Percentiles rank a stretch among this genome's conserved stretches.
These are phyloP conservation scores for Ips typographus DNA, from an alignment of 1,140 invertebrate genomes.

Conservation along the genomic window DNA sequence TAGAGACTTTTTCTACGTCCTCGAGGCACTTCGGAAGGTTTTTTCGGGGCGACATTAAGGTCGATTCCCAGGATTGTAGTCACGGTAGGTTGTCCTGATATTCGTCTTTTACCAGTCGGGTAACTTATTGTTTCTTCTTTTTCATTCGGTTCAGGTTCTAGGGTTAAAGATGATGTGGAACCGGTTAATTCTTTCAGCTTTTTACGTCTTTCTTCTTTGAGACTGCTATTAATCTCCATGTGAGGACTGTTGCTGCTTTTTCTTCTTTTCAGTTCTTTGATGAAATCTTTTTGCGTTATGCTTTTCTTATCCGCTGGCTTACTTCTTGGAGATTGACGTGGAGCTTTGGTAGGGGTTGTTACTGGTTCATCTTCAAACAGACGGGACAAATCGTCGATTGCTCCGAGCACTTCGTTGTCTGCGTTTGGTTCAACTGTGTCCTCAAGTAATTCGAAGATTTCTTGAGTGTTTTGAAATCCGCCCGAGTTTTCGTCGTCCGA, in stretches of 20 bases:
- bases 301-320: constrained; percentile 6
- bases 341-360: neutral
- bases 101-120: neutral
- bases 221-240: neutral
- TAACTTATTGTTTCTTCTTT: neutral
- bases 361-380: neutral
- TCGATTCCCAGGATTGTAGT: neutral
- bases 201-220: constrained; percentile 24
- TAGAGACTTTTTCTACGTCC: neutral
- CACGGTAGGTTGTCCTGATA: neutral
- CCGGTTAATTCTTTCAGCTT: constrained; percentile 24
- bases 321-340: constrained; percentile 3
- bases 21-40: neutral
- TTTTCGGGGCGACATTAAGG: neutral
- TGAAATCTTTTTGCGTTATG: constrained; percentile 4
- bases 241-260: neutral
- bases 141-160: neutral
- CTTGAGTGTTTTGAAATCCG: constrained; percentile 32
- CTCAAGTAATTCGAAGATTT: constrained; percentile 20
- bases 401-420: neutral
- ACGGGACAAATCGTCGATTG: neutral
- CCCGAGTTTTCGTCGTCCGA: constrained; percentile 11
- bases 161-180: neutral
- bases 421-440: constrained; percentile 1
- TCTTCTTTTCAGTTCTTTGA: constrained; percentile 24